These are phyloP conservation scores for Sula dactylatra DNA, from an alignment of 2,113 vertebrate genomes.

Conservation along the genomic window DNA sequence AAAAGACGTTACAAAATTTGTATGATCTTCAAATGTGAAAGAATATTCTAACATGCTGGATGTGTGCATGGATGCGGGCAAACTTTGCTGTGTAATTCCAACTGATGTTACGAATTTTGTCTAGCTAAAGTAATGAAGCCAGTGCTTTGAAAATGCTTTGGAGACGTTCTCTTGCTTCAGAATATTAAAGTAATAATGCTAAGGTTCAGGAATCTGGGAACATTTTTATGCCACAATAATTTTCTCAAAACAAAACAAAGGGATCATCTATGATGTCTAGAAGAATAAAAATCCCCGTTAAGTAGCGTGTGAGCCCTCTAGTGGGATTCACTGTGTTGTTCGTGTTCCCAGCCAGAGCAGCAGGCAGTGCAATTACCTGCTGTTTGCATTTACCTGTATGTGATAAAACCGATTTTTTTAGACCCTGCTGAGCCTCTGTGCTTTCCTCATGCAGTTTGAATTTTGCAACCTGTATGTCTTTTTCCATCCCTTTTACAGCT, in stretches of 20 bases:
- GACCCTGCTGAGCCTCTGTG: neutral
- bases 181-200: neutral
- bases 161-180: neutral
- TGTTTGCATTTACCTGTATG: neutral
- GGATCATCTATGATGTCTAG: fast-evolving
- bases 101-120: neutral
- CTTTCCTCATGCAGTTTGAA: neutral
- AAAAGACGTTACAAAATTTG: neutral
- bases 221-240: neutral
- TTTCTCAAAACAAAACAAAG: neutral
- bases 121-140: neutral
- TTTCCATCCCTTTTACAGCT: neutral
- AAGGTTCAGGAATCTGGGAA: neutral
- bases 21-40: neutral
- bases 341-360: neutral
- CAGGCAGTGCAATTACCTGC: neutral
- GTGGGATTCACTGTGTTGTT: neutral
- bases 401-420: neutral
- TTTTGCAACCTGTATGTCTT: neutral
- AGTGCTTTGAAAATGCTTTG: neutral
- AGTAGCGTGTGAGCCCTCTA: conserved; percentile 42
- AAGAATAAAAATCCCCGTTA: neutral
- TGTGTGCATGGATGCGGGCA: neutral
- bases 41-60: neutral
- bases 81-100: neutral